Evolutionary conservation across 2,888 invertebrate species (phyloP), one percentile per base, ranked within the genome.

Genomic region (Cyrtodaria siliqua): DNA sequence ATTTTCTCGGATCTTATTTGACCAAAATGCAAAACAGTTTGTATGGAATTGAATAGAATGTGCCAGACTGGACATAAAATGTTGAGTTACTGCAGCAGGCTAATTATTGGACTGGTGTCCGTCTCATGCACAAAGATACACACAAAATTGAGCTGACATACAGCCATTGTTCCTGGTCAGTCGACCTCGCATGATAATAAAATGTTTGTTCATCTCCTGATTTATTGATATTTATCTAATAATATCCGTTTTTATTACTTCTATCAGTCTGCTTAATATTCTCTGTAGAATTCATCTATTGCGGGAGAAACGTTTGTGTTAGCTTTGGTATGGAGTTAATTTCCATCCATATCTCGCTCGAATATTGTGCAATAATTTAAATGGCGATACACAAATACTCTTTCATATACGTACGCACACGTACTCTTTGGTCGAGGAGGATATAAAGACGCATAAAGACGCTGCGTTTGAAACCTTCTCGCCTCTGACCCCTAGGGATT

Each of bases 161-260:
- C 29, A 23, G 40, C 20, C 57, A 56, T 62, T 55, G 33, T 47
- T 29, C 52, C 26, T 26, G 49, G 42, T 26, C 50, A 59, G 55
- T 66, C 61, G 64, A 47, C 47, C 64, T 50, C 38, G 47, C 24
- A 23, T 60, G 63, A 71, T 70, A 71, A 74, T 71, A 77, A 63
- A 53, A 50, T 72, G 69, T 72, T 75, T 79, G 68, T 69, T 62
- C 61, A 47, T 64, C 23, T 38, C 40, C 26, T 44, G 60, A 68
- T 75, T 79, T 79, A 79, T 75, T 70, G 79, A 61, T 72, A 72
- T 75, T 80, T 80, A 80, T 80, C 76, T 74, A 67, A 73, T 73
- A 70, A 80, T 80, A 63, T 70, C 55, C 55, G 40, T 8, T 77
- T 80, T 80, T 76, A 76, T 77, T 38, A 61, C 68, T 53, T 29